Percentiles rank a stretch among this genome's conserved stretches.
Conservation (phyloP, 2,888 invertebrate genomes). For the Timandra comae region DNA sequence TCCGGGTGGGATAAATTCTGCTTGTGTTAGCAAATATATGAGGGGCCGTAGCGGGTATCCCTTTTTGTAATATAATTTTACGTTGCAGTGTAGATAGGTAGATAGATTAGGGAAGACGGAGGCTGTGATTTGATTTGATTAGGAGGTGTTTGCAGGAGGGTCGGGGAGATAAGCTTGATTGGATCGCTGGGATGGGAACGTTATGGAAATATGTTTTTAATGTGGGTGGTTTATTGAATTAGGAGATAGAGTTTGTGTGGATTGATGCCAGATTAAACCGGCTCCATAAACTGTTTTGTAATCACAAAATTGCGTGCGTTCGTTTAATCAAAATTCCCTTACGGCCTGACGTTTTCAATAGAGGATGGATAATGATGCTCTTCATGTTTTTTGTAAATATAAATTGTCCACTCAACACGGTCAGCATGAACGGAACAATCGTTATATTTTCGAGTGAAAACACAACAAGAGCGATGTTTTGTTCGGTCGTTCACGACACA, state of each 20-base stretch:
- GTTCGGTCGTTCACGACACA: slow-evolving; percentile 41
- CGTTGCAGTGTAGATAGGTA: slow-evolving; percentile 72
- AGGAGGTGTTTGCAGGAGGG: slow-evolving; percentile 71
- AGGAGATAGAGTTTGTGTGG: slow-evolving; percentile 49
- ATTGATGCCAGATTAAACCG: slow-evolving; percentile 57
- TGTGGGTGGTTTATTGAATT: slow-evolving; percentile 74
- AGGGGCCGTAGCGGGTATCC: slow-evolving; percentile 70
- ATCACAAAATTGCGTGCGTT: not conserved
- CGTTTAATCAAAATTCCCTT: not conserved
- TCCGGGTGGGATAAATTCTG: slow-evolving; percentile 72
- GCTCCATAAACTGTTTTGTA: slow-evolving; percentile 13
- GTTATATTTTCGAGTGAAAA: slow-evolving; percentile 40
- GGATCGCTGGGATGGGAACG: slow-evolving; percentile 58
- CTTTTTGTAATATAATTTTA: slow-evolving; percentile 76
- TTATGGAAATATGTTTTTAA: slow-evolving; percentile 76
- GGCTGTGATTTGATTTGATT: slow-evolving; percentile 77
- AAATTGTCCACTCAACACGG: slow-evolving; percentile 52
- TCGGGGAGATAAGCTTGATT: slow-evolving; percentile 72
- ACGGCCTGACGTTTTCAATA: slow-evolving; percentile 7
- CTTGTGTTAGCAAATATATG: slow-evolving; percentile 75
- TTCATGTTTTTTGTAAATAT: slow-evolving; percentile 17
- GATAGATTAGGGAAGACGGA: slow-evolving; percentile 74
- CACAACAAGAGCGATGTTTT: slow-evolving; percentile 54
- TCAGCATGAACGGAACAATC: slow-evolving; percentile 43
- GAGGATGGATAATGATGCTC: no score